phyloP scores from a whole-genome alignment of 2,113 vertebrate species.

The Potamarius usumacintae region DNA sequence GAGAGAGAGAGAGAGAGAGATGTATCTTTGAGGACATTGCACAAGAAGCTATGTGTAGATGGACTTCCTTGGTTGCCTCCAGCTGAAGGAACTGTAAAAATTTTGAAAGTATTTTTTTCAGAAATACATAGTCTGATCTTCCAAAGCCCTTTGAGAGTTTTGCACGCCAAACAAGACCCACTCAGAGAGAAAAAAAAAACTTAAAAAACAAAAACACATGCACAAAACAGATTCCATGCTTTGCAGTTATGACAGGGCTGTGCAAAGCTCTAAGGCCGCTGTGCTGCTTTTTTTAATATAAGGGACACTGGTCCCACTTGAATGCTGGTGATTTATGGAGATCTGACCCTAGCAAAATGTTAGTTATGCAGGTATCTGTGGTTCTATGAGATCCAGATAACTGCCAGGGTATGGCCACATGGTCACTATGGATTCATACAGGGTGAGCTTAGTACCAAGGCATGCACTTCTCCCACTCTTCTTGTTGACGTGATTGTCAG shows the following conservation, averaged over 20 bases:
- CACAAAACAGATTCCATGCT: neutral
- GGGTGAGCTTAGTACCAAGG: neutral
- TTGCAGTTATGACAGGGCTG: neutral
- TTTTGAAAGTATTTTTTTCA: neutral
- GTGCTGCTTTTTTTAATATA: neutral
- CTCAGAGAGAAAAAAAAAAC: neutral
- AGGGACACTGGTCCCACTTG: neutral
- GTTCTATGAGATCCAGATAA: neutral
- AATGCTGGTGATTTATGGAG: neutral
- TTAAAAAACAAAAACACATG: slow-evolving; percentile 9
- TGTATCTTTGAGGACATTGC: slow-evolving; percentile 14
- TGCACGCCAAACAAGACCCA: neutral
- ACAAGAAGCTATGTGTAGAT: neutral
- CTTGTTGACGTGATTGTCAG: neutral
- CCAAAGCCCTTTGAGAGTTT: neutral
- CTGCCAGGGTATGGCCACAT: neutral
- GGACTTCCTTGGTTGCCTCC: neutral
- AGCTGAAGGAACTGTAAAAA: slow-evolving; percentile 2
- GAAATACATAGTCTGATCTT: neutral
- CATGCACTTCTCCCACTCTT: neutral
- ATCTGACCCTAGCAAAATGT: neutral
- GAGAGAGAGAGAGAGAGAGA: neutral
- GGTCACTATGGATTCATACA: neutral
- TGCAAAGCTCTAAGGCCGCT: neutral
- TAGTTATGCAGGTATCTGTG: neutral